Conservation (phyloP, 2,113 vertebrate genomes). For the Triplophysa rosa region DNA sequence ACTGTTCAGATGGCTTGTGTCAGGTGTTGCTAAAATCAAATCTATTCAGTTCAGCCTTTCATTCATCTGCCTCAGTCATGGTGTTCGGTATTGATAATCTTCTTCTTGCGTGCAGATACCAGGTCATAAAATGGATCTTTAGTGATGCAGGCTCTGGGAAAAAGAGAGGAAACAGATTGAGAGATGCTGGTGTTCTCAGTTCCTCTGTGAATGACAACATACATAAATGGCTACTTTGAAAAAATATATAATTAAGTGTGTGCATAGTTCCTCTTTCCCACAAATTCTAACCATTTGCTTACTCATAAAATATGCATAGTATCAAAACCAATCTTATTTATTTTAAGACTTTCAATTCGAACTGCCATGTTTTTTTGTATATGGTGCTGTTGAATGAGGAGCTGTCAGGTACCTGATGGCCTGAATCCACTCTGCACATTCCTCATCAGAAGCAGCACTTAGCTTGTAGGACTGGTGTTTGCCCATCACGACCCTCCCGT, state of each 20-base stretch:
- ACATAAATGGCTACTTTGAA: not conserved
- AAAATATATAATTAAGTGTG: not conserved
- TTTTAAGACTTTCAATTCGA: no score
- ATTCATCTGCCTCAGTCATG: constrained; percentile 27
- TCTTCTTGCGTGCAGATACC: constrained; percentile 84
- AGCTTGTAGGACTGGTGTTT: constrained; percentile 91
- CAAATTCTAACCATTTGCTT: not conserved
- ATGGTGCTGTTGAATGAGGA: not conserved
- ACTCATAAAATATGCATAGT: not conserved
- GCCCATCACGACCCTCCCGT: constrained; percentile 88
- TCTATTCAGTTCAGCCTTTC: no score
- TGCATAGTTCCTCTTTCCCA: constrained; percentile 8
- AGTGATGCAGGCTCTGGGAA: constrained; percentile 83
- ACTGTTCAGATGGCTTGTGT: not conserved
- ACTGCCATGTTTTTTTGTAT: not conserved
- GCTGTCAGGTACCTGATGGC: constrained; percentile 80
- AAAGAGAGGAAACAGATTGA: constrained; percentile 15
- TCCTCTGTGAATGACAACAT: not conserved
- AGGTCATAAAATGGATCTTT: constrained; percentile 90
- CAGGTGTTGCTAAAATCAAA: not conserved
- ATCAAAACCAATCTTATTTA: not conserved
- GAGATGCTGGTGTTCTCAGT: not conserved
- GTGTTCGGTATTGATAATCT: constrained; percentile 68
- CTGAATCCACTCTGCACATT: constrained; percentile 86
- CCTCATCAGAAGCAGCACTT: constrained; percentile 80